Evolutionary conservation across 2,797 vertebrate genomes (phyloP), one percentile per base, ranked within the genome.

Genomic region (Sebastes flavidus): DNA sequence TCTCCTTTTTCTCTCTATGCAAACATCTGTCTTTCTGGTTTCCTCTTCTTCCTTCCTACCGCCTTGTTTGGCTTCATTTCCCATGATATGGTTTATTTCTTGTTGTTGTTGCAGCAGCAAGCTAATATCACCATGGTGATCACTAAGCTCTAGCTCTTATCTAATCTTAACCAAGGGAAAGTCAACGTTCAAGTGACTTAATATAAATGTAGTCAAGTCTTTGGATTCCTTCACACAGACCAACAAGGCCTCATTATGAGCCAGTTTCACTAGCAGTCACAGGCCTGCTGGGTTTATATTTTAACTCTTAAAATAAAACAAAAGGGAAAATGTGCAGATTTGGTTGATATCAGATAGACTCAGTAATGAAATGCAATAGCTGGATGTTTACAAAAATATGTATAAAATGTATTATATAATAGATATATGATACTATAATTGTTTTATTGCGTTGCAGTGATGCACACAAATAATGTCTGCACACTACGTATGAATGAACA

Each of bases 141-240:
- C 5, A 52, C 34, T 29, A 8, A 30, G 4, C 11, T 60, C 9
- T 27, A 30, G 62, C n/a, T 38, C 20, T 71, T 78, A 87, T 90
- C 88, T 89, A 80, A 92, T 82, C 87, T 78, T 27, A 80, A 69
- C 4, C 63, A 42, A 4, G 2, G 61, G 55, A 12, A 67, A 80
- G 70, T 60, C 80, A 89, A 90, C 69, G 90, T 89, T 88, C 79
- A 91, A 66, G 8, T 70, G 60, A 81, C 69, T 80, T 32, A 71
- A 18, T 42, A 46, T n/a, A 71, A 67, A 70, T 25, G 5, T 2
- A 77, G 18, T 13, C 29, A 66, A 74, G n/a, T n/a, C 54, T 59
- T 46, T 67, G 4, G 32, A 81, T 72, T 75, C 29, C 27, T 72
- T 69, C n/a, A 69, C 14, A 65, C 4, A 46, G 1, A 30, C 4